Base-by-base conservation (phyloP, 2,888 invertebrate genomes). In the Cephus runcator region DNA sequence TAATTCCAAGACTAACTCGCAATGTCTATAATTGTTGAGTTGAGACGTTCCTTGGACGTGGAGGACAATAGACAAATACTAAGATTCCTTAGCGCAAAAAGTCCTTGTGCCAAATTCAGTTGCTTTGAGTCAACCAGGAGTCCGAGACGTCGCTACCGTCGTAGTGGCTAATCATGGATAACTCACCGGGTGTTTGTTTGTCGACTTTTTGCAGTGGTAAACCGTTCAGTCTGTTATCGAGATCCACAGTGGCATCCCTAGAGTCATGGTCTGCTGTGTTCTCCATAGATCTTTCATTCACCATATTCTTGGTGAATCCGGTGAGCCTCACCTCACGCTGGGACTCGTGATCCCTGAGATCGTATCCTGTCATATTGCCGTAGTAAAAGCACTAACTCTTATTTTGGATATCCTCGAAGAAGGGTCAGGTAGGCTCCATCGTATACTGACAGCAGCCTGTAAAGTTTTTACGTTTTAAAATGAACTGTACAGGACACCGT, bases 241-340 rank as follows among this genome's bases (percentile, higher is more conserved):
- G 69, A 23, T 75, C 75, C 69, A 12, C 40, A 34, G 33, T 35
- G 33, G 31, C 71, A 71, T 71, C 71, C 33, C 71, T 34, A 34
- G 34, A 34, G 9, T 31, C 71, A 34, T 74, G 69, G 12, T 30
- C 12, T 36, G 73, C 56, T 36, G n/a, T 36, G n/a, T 68, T 68
- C 31, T 35, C n/a, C 56, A 31, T 23, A 23, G 73, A 35, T 33
- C 74, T 77, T 68, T 56, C 56, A 1, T 23, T 56, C 23, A 56
- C 56, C 2, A 56, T 23, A 34, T 34, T 71, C 56, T 80, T 85
- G 77, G 81, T 87, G 83, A 88, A 91, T 34, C 91, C 89, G 23
- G 90, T 88, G 40, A 91, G 85, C 75, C 85, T 87, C 73, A 91
- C 88, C 75, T 90, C 88, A 36, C 84, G 85, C 69, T 83, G 83